Percentiles rank a stretch among this genome's conserved stretches.
Evolutionary conservation across 1,140 invertebrate genomes (phyloP).

Genomic region (Nixonia krombeini): DNA sequence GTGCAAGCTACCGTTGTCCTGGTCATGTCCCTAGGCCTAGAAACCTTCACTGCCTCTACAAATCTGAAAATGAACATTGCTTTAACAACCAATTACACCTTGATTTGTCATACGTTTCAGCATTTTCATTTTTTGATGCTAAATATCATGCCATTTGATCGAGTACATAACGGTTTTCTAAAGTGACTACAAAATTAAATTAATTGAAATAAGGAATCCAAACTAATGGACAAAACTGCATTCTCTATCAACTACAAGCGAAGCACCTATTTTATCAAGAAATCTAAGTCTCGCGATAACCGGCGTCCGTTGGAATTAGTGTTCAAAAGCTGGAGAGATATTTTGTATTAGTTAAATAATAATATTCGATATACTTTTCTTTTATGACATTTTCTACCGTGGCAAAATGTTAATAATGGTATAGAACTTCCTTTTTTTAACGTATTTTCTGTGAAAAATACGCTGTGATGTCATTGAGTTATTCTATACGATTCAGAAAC

Average conservation of each 20-base stretch:
- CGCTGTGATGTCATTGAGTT: no score
- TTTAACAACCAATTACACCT: not conserved
- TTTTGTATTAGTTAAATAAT: no score
- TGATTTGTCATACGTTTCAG: no score
- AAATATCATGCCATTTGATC: slow-evolving; percentile 48
- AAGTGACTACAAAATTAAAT: slow-evolving; percentile 4
- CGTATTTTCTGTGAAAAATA: no score
- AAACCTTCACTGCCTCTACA: slow-evolving; percentile 68
- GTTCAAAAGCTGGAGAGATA: no score
- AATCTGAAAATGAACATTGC: slow-evolving; percentile 53
- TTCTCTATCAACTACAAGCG: slow-evolving; percentile 26
- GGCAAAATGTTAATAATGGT: no score
- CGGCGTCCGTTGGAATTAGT: not conserved
- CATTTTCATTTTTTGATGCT: not conserved
- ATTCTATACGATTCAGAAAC: no score
- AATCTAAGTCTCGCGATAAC: not conserved
- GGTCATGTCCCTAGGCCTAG: slow-evolving; percentile 71
- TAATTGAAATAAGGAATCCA: not conserved
- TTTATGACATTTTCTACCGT: no score
- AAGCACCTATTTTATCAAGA: slow-evolving; percentile 12
- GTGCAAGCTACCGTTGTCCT: slow-evolving; percentile 70
- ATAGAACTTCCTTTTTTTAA: no score
- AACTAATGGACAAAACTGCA: slow-evolving; percentile 5
- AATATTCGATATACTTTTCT: no score
- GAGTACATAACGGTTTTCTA: slow-evolving; percentile 20